phyloP scores from a whole-genome alignment of 2,888 invertebrate genomes.

The Pteria penguin region DNA sequence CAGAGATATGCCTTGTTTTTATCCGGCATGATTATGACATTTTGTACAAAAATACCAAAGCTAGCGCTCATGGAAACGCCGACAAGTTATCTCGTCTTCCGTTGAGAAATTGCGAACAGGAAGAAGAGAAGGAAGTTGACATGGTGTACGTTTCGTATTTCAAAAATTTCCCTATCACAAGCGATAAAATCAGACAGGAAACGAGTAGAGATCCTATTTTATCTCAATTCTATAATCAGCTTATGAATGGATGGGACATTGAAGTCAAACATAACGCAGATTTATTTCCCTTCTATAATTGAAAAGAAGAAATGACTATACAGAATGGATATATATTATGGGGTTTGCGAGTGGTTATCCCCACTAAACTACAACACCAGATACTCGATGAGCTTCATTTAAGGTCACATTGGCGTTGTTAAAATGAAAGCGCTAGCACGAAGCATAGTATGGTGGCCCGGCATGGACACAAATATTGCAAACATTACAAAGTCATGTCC shows the following conservation, averaged over 20 bases:
- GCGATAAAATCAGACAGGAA: slow-evolving; percentile 14
- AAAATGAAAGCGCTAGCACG: slow-evolving; percentile 68
- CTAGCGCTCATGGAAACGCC: slow-evolving; percentile 48
- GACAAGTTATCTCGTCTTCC: slow-evolving; percentile 46
- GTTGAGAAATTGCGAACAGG: neutral
- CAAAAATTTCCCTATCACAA: slow-evolving; percentile 16
- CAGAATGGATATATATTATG: slow-evolving; percentile 52
- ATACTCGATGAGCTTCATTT: slow-evolving; percentile 62
- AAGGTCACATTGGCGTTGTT: slow-evolving; percentile 62
- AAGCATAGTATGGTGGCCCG: slow-evolving; percentile 66
- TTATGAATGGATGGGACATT: slow-evolving; percentile 25
- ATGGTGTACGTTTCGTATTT: slow-evolving; percentile 6
- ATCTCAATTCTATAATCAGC: slow-evolving; percentile 11
- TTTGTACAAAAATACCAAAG: slow-evolving; percentile 31
- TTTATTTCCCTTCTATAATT: slow-evolving; percentile 28
- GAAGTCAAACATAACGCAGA: slow-evolving; percentile 11
- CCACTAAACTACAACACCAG: slow-evolving; percentile 44
- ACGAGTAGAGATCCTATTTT: slow-evolving; percentile 22
- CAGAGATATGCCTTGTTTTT: slow-evolving; percentile 6
- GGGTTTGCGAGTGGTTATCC: slow-evolving; percentile 62
- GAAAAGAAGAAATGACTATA: neutral
- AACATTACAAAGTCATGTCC: slow-evolving; percentile 49
- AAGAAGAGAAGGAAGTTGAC: neutral
- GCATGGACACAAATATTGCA: slow-evolving; percentile 53
- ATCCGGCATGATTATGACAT: neutral